phyloP scores from a whole-genome alignment of 2,113 vertebrate genomes.

The Astatotilapia flaviijosephi region DNA sequence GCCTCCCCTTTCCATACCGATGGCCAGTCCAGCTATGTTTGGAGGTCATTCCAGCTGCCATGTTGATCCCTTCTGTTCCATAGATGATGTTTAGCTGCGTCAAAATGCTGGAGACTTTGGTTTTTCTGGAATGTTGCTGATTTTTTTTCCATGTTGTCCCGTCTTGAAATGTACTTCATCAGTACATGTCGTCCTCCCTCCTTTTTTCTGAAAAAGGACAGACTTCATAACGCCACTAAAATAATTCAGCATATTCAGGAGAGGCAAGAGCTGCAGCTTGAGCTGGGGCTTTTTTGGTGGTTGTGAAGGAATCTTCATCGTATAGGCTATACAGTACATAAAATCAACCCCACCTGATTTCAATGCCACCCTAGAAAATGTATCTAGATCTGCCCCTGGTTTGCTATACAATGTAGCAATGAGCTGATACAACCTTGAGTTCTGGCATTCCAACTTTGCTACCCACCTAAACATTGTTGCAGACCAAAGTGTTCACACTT shows the following conservation, averaged over 20 bases:
- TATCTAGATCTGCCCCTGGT: background rate
- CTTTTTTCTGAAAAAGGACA: background rate
- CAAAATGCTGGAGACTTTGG: background rate
- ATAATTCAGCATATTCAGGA: background rate
- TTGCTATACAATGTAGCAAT: background rate
- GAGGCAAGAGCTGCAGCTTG: background rate
- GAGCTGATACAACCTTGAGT: background rate
- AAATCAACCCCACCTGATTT: accelerated
- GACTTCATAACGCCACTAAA: background rate
- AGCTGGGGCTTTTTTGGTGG: background rate
- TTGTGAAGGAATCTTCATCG: background rate
- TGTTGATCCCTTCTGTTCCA: background rate
- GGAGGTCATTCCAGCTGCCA: background rate
- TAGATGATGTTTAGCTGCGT: background rate
- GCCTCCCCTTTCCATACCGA: no score
- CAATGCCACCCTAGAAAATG: background rate
- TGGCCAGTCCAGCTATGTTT: background rate
- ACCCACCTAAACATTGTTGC: background rate
- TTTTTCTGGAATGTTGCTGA: background rate
- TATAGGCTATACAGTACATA: background rate
- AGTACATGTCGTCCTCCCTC: background rate
- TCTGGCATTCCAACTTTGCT: background rate
- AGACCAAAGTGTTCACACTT: background rate
- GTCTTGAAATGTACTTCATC: background rate
- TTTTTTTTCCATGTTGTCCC: background rate